Percentiles rank a stretch among this genome's conserved stretches.
Evolutionary conservation across 2,888 invertebrate genomes (phyloP).

Genomic region (Apotomis betuletana): DNA sequence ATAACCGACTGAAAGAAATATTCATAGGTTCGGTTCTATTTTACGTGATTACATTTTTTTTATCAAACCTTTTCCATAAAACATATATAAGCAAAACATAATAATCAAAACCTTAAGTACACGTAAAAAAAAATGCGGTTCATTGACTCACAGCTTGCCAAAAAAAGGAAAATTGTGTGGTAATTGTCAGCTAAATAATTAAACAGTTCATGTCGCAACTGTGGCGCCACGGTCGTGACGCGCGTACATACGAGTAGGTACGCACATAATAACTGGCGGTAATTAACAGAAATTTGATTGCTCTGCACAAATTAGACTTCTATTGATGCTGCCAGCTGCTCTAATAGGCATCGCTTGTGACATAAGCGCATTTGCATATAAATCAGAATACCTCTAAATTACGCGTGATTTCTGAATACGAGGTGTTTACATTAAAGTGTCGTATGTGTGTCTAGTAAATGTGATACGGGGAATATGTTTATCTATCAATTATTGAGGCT

Average conservation of each 20-base stretch:
- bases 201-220: conserved; percentile 8
- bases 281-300: conserved; percentile 76
- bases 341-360: conserved; percentile 66
- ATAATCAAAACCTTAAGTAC: not conserved
- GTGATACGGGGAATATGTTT: not conserved
- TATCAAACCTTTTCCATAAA: no score
- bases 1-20: no score
- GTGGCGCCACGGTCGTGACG: conserved; percentile 26
- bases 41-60: no score
- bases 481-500: no score
- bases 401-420: conserved; percentile 57
- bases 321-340: conserved; percentile 65
- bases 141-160: not conserved
- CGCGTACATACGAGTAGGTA: conserved; percentile 33
- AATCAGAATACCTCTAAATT: conserved; percentile 55
- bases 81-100: not conserved
- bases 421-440: conserved; percentile 46
- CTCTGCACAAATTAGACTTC: conserved; percentile 69
- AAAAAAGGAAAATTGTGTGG: not conserved
- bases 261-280: conserved; percentile 57
- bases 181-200: conserved; percentile 8
- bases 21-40: no score
- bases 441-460: not conserved
- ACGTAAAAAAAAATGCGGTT: not conserved
- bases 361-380: conserved; percentile 72